phyloP scores from a whole-genome alignment of 2,113 vertebrate genomes.

The Eublepharis macularius region DNA sequence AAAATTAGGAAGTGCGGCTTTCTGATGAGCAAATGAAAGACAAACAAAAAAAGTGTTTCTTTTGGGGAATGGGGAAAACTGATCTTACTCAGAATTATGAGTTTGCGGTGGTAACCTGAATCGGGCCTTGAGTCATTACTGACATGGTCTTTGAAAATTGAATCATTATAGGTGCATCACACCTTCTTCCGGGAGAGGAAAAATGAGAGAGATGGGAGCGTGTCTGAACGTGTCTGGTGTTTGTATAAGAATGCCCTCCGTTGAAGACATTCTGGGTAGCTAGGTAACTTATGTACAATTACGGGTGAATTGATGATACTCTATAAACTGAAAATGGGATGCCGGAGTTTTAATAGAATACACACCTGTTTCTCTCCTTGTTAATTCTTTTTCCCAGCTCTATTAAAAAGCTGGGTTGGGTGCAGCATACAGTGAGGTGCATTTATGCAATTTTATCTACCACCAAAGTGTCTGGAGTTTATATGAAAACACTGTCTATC shows the following conservation, averaged over 20 bases:
- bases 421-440: neutral
- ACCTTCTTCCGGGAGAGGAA: neutral
- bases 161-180: neutral
- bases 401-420: neutral
- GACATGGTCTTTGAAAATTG: neutral
- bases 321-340: slow-evolving; percentile 8
- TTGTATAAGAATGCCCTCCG: neutral
- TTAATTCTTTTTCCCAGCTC: slow-evolving; percentile 9
- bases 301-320: slow-evolving; percentile 14
- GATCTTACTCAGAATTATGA: neutral
- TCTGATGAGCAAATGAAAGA: neutral
- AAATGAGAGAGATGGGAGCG: neutral
- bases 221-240: slow-evolving; percentile 4
- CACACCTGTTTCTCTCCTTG: slow-evolving; percentile 15
- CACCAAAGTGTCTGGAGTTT: neutral
- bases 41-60: neutral
- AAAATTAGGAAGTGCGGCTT: neutral
- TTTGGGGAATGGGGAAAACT: neutral
- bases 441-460: neutral
- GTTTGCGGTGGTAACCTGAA: neutral
- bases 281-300: neutral
- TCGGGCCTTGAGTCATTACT: neutral
- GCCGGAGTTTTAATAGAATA: slow-evolving; percentile 14
- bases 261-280: slow-evolving; percentile 14
- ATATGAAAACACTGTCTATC: neutral